Evolutionary conservation across 2,113 vertebrate species (phyloP).

Genomic region (Egretta garzetta): DNA sequence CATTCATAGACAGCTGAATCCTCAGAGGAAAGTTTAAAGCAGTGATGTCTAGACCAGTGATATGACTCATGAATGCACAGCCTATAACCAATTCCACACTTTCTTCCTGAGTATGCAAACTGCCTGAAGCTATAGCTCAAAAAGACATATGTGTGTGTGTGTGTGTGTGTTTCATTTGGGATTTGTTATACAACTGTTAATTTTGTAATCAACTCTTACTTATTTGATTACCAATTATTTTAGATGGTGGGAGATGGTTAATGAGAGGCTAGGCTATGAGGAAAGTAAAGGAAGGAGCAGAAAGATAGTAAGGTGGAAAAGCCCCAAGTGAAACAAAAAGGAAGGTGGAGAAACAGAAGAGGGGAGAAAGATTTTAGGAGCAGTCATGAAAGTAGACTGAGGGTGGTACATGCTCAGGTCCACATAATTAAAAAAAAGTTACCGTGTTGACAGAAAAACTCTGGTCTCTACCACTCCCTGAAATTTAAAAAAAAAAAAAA

Average conservation of each 20-base stretch:
- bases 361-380: background rate
- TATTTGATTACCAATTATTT: background rate
- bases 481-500: background rate
- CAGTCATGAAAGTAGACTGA: background rate
- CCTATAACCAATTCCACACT: conserved; percentile 2
- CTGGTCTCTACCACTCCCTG: background rate
- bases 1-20: background rate
- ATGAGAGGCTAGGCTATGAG: background rate
- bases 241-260: background rate
- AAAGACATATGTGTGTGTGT: background rate
- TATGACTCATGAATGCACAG: conserved; percentile 32
- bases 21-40: conserved; percentile 20
- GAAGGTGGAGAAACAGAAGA: background rate
- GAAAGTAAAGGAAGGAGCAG: background rate
- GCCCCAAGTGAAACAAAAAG: background rate
- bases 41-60: conserved; percentile 47
- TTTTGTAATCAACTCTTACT: background rate
- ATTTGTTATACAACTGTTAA: background rate
- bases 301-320: background rate
- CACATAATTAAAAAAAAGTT: background rate
- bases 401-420: background rate
- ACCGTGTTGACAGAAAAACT: background rate
- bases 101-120: conserved; percentile 7
- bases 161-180: background rate
- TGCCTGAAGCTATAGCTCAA: background rate